Percentiles rank a stretch among this genome's conserved stretches.
Evolutionary conservation across 92 coral and sea anemone genomes (phyloP).

Genomic region (Parazoanthus darwini): DNA sequence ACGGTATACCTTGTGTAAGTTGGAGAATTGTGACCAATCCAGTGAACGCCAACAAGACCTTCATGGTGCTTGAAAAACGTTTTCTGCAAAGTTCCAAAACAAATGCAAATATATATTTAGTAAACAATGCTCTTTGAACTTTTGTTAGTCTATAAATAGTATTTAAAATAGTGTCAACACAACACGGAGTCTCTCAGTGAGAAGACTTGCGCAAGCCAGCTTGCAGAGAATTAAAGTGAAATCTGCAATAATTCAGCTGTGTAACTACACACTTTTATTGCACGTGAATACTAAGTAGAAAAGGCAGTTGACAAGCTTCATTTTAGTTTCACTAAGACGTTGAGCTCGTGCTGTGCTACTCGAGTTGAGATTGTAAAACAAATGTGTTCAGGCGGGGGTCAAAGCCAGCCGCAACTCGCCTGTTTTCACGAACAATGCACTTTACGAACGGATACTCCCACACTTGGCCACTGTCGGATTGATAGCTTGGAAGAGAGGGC

Average conservation of each 20-base stretch:
- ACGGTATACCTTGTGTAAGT: constrained; percentile 5
- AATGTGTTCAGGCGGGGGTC: not conserved
- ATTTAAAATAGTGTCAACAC: not conserved
- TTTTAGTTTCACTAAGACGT: not conserved
- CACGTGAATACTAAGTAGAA: not conserved
- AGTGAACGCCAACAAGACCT: constrained; percentile 8
- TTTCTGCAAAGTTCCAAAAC: not conserved
- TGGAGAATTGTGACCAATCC: constrained; percentile 19
- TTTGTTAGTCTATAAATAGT: no score
- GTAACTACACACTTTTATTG: not conserved
- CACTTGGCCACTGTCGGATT: not conserved
- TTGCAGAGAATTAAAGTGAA: not conserved
- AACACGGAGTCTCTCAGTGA: not conserved
- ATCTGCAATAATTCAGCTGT: not conserved
- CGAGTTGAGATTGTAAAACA: not conserved
- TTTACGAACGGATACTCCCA: not conserved
- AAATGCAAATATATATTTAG: not conserved
- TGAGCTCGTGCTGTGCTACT: not conserved
- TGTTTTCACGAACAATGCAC: not conserved
- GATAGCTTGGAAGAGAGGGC: not conserved
- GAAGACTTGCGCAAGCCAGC: no score
- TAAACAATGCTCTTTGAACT: no score
- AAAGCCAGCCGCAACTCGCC: not conserved
- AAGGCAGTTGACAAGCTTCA: not conserved
- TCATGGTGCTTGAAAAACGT: constrained; percentile 24